Evolutionary conservation across 1,140 invertebrate species (phyloP), one percentile per base, ranked within the genome.

Genomic region (Gryon sp.): DNA sequence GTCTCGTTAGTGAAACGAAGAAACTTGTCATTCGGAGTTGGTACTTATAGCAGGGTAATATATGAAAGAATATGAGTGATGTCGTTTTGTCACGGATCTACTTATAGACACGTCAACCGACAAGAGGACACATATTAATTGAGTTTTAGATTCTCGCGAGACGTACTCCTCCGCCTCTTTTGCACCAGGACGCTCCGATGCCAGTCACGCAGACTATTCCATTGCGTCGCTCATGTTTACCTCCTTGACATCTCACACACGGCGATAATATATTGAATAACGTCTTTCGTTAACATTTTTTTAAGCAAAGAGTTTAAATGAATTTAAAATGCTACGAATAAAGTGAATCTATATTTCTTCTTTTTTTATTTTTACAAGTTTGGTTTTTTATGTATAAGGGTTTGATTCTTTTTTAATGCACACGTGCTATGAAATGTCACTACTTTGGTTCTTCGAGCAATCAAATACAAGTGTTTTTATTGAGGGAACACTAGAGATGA

Each of bases 111-210:
- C 80, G 84, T 87, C 86, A 86, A 72, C 75, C 81, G 66, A 75
- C 78, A 80, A 83, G 79, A 63, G 74, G 84, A 87, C 84, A 70
- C 76, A 80, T 87, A 88, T 87, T 88, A 88, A 88, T 88, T 85
- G 86, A 86, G 80, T 87, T 87, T 87, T 63, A 45, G 81, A 80
- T 83, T 80, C 82, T 82, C 50, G 59, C 72, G 57, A 55, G 59
- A 52, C 50, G 32, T 66, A 36, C 55, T 60, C 70, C 43, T 62
- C 59, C 57, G 63, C 63, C 63, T 68, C 57, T 63, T n/a, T 76
- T 66, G 36, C 63, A 48, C 48, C 50, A 34, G 57, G 57, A 62
- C 65, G 65, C 57, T 50, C 65, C 57, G 41, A 55, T 48, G 69
- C 55, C 62, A 74, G 52, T 59, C 57, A 38, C 65, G 30, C 50